Base-by-base conservation (phyloP, 2,888 invertebrate species). In the Desoria tigrina region DNA sequence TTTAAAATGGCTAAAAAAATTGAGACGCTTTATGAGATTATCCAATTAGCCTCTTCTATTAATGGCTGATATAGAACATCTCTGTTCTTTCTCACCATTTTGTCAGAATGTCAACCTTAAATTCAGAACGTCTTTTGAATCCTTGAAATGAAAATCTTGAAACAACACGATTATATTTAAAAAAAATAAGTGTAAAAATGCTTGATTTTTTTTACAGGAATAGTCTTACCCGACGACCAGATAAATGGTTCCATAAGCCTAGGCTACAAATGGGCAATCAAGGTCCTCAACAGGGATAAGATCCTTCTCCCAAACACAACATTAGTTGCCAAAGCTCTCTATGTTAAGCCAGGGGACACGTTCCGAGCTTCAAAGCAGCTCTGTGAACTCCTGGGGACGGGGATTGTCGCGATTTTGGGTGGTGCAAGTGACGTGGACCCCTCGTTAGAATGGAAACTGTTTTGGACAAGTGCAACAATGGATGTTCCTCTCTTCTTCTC, bases 251-350 rank as follows among this genome's bases (percentile, higher is more conserved):
- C 75, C 2, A 66, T 75, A 14, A 71, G 71, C 23, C 72, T 73
- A 45, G 75, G 75, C 11, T 75, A 72, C 50, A 69, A 72, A 45
- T 75, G 73, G 66, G 75, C 70, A 2, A 65, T 75, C 16, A 72
- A 75, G 37, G 71, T 69, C 14, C 54, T 91, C 77, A 91, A 91
- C 82, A 85, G 86, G 74, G 87, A 90, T 79, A 86, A 85, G 77
- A 84, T 84, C 68, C 82, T 90, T 56, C 81, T 91, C 71, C 87
- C 89, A 16, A 86, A 87, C 76, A 88, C 89, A 2, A 84, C 86
- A n/a, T 82, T 91, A 54, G 84, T 86, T 21, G 88, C 88, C 79
- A 88, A 90, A 78, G 87, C 90, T 66, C 87, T 89, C 78, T 87
- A 90, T 78, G 87, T 90, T 64, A 86, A 86, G 57, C 83, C 84